These are phyloP conservation scores for Chiridota heheva DNA, from an alignment of 35 echinoderm and acorn worm genomes.

Conservation along the genomic window DNA sequence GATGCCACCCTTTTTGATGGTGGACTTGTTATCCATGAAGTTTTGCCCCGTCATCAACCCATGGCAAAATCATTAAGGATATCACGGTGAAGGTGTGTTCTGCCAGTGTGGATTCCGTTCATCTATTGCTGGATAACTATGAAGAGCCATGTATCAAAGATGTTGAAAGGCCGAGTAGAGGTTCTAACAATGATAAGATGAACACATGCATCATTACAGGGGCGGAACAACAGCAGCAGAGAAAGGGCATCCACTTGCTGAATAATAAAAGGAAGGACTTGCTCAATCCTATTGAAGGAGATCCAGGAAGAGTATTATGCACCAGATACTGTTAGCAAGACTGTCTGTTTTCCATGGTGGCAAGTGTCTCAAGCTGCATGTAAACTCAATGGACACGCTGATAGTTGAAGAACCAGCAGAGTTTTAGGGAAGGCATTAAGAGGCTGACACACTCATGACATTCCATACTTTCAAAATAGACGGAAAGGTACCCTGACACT, in stretches of 20 bases:
- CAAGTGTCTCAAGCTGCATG: too few relatives aligned
- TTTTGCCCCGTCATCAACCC: slow-evolving; percentile 57
- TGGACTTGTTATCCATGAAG: slow-evolving; percentile 41
- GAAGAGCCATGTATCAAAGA: slow-evolving; percentile 45
- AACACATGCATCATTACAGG: slow-evolving; percentile 34
- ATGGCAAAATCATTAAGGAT: slow-evolving; percentile 42
- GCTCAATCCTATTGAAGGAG: too few relatives aligned
- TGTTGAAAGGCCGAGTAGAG: slow-evolving; percentile 45
- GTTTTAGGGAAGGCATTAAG: too few relatives aligned
- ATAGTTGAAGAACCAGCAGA: too few relatives aligned
- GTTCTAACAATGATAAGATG: slow-evolving; percentile 12
- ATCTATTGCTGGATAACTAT: slow-evolving; percentile 48
- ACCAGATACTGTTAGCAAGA: too few relatives aligned
- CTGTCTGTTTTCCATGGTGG: too few relatives aligned
- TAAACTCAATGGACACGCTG: too few relatives aligned
- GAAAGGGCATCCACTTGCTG: slow-evolving; percentile 33
- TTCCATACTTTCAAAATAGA: too few relatives aligned
- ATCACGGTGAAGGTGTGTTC: slow-evolving; percentile 48
- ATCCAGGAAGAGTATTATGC: too few relatives aligned
- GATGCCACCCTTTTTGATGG: slow-evolving; percentile 47
- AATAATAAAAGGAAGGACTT: slow-evolving; percentile 36
- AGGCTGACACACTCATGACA: too few relatives aligned
- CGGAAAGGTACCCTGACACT: too few relatives aligned
- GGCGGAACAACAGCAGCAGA: slow-evolving; percentile 43
- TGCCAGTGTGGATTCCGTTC: slow-evolving; percentile 28